Base-by-base conservation (phyloP, 2,113 vertebrate species). In the Antigone vipio region DNA sequence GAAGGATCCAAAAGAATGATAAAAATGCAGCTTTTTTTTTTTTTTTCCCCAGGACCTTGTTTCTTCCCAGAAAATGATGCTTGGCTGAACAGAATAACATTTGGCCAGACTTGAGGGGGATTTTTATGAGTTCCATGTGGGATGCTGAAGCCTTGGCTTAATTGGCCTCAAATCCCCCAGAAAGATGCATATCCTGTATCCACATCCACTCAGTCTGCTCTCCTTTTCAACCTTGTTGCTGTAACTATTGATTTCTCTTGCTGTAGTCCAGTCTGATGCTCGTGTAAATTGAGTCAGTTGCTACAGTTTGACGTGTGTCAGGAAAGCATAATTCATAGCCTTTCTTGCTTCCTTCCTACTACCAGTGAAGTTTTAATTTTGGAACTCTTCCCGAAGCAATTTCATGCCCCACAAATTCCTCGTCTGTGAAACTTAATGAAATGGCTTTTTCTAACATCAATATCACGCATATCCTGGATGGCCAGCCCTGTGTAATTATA, bases 41-140 rank as follows among this genome's bases (percentile, higher is more conserved):
- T 38, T 34, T 20, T 56, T 56, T 20, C 0, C 0, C 3, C 35
- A 76, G 40, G 38, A 68, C 15, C 21, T 92, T 88, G 19, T 78
- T 94, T 83, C 42, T 93, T 94, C 79, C 45, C 68, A 84, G 79
- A 72, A 94, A 96, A 86, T 1, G 1, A 27, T 60, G 53, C 80
- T 80, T 27, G 4, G 14, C 45, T 71, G 93, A 92, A 74, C 38
- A 78, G 29, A 63, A 52, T 84, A 74, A 81, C 21, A 34, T 86
- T 73, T 93, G 64, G 47, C n/a, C 60, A 88, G 83, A 93, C 50
- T 56, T 75, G 64, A 95, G 60, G 52, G 69, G 14, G 12, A 55
- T 81, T 92, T 91, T 89, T 92, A 84, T 91, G 73, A 78, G n/a
- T 95, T 92, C 52, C 94, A 78, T 34, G 32, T 91, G 78, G 68